These are phyloP conservation scores for Silurus meridionalis DNA, from an alignment of 2,113 vertebrate genomes.

Conservation along the genomic window DNA sequence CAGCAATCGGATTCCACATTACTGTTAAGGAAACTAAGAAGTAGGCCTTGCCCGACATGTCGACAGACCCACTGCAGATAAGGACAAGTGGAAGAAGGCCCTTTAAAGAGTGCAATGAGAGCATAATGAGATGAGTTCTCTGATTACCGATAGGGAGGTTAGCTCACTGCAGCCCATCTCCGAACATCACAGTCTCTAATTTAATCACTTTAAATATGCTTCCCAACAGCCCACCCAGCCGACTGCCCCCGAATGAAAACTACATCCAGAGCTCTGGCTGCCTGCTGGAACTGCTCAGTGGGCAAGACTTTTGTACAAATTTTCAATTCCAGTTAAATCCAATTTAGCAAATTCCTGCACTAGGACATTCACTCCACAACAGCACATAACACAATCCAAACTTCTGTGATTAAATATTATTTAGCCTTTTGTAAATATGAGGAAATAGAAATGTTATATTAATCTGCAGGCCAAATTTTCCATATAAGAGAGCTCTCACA, in stretches of 20 bases:
- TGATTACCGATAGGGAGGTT: slow-evolving; percentile 55
- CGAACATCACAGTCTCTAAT: slow-evolving; percentile 40
- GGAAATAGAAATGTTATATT: neutral
- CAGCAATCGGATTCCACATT: slow-evolving; percentile 42
- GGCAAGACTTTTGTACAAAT: neutral
- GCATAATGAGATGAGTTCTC: slow-evolving; percentile 60
- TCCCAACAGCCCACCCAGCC: slow-evolving; percentile 38
- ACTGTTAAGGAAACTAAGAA: slow-evolving; percentile 49
- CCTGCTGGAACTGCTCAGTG: neutral
- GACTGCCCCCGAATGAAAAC: slow-evolving; percentile 1
- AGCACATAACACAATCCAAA: slow-evolving; percentile 30
- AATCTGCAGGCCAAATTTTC: neutral
- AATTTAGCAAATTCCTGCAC: slow-evolving; percentile 9
- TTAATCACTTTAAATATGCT: slow-evolving; percentile 48
- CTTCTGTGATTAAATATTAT: neutral
- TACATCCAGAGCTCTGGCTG: neutral
- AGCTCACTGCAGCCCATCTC: slow-evolving; percentile 43
- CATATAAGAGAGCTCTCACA: neutral
- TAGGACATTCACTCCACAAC: slow-evolving; percentile 25
- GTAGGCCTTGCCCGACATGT: slow-evolving; percentile 30
- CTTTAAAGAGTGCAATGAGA: slow-evolving; percentile 56
- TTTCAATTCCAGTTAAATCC: neutral
- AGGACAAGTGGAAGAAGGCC: slow-evolving; percentile 51
- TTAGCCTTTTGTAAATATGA: neutral
- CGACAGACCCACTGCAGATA: slow-evolving; percentile 41